Evolutionary conservation across 1,140 invertebrate genomes (phyloP), one percentile per base, ranked within the genome.

Genomic region (Ceratina calcarata): DNA sequence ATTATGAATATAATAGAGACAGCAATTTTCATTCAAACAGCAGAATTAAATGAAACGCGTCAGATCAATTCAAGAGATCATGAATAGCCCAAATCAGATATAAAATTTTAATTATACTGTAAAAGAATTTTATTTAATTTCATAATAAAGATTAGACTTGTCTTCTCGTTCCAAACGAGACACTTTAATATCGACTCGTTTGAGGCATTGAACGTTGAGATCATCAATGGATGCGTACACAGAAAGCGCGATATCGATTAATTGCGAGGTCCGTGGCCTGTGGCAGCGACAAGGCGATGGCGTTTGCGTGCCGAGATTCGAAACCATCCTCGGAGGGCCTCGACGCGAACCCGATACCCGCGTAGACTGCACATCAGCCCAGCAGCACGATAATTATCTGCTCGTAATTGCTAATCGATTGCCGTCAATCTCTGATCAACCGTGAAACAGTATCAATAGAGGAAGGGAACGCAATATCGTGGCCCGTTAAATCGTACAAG

Each of bases 381-480:
- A 45, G 61, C 74, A 74, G 53, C 69, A 80, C 75, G 78, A 81
- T 87, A 88, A 88, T 89, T 88, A 87, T 85, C 84, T 81, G 62
- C 79, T 83, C 64, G 76, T 89, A 89, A 90, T 89, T 87, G 66
- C 86, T 85, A 87, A 90, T 88, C 88, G 89, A 90, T 86, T 71
- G 74, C 53, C 71, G 77, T 64, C 81, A 87, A 87, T 82, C 79
- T 88, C 80, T 78, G 80, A 90, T 88, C 80, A 83, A 53, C 78
- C 83, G 78, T 85, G 80, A 77, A 85, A 85, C 81, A 73, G 81
- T 87, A 88, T 89, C 84, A 87, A 89, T 87, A 86, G 80, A 83
- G 69, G 24, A 58, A 65, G 53, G 78, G 55, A 53, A 67, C 49
- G 74, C 20, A 73, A 66, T 67, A 74, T 82, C 67, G 67, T 61